Percentiles rank a stretch among this genome's conserved stretches.
These are phyloP conservation scores for Drosophila virilis DNA, from an alignment of 1,140 invertebrate species.

Conservation along the genomic window DNA sequence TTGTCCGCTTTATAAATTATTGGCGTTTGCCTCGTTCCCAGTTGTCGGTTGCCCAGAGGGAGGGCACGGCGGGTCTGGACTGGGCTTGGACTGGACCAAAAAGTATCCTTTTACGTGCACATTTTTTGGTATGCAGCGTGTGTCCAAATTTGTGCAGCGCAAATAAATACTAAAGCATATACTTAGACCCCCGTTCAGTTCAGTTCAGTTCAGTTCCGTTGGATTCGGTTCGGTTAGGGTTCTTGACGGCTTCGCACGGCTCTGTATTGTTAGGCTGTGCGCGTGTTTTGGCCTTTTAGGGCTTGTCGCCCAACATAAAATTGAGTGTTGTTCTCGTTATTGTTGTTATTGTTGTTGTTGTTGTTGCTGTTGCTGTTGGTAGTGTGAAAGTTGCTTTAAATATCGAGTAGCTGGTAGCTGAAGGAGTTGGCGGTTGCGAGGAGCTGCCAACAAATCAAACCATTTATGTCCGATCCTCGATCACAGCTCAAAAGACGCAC, in stretches of 20 bases:
- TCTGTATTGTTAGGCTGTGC: slow-evolving; percentile 27
- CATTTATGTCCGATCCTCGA: slow-evolving; percentile 72
- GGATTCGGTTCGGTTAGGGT: slow-evolving; percentile 1
- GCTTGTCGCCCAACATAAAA: slow-evolving; percentile 68
- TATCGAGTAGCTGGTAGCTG: slow-evolving; percentile 39
- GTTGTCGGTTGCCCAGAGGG: slow-evolving; percentile 4
- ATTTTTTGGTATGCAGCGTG: slow-evolving; percentile 74
- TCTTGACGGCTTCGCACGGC: slow-evolving; percentile 19
- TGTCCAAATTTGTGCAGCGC: slow-evolving; percentile 77
- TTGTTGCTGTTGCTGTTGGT: slow-evolving; percentile 27
- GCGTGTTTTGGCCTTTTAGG: slow-evolving; percentile 79
- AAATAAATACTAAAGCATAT: slow-evolving; percentile 65
- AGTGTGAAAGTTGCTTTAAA: slow-evolving; percentile 83
- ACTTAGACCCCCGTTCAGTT: slow-evolving; percentile 16
- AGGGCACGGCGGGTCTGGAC: not conserved
- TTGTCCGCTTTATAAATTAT: slow-evolving; percentile 83
- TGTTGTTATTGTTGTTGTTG: not conserved
- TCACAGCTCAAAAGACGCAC: slow-evolving; percentile 49
- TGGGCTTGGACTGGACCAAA: slow-evolving; percentile 37
- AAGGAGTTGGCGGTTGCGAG: slow-evolving; percentile 7
- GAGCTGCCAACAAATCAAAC: slow-evolving; percentile 71
- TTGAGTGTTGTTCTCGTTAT: slow-evolving; percentile 48
- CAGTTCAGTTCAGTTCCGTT: slow-evolving; percentile 12
- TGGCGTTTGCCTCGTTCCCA: slow-evolving; percentile 60
- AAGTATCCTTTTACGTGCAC: slow-evolving; percentile 78